Conservation (phyloP, 2,888 invertebrate genomes). For the Dromius quadrimaculatus region DNA sequence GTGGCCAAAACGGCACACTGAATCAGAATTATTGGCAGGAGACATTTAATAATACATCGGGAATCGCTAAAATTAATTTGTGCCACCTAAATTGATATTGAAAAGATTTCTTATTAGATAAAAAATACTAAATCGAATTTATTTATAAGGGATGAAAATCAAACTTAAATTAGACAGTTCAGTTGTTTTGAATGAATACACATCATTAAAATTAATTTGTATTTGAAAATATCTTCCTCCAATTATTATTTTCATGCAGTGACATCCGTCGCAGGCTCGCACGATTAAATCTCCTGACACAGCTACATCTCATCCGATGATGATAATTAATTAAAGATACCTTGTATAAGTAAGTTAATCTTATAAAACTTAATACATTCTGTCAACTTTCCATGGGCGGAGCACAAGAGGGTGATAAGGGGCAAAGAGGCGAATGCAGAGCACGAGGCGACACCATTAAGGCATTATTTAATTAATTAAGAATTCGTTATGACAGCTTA, state of each 20-base stretch:
- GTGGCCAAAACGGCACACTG: too few relatives aligned
- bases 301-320: constrained; percentile 32
- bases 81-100: too few relatives aligned
- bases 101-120: too few relatives aligned
- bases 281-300: neutral
- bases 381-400: constrained; percentile 26
- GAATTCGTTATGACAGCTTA: constrained; percentile 51
- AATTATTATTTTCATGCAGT: neutral
- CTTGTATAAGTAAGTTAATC: constrained; percentile 44
- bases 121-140: too few relatives aligned
- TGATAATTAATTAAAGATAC: constrained; percentile 47
- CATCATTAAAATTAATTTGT: neutral
- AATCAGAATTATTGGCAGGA: too few relatives aligned
- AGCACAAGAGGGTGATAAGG: constrained; percentile 1
- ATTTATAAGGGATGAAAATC: too few relatives aligned
- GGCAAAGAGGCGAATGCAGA: neutral
- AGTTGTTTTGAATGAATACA: too few relatives aligned
- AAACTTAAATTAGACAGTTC: too few relatives aligned
- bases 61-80: too few relatives aligned
- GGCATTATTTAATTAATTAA: constrained; percentile 51
- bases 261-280: neutral
- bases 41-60: too few relatives aligned
- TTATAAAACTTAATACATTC: constrained; percentile 51
- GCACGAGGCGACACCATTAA: constrained; percentile 44
- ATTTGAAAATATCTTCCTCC: neutral